Evolutionary conservation across 2,888 invertebrate genomes (phyloP).

Genomic region (Chymomyza procnemis): DNA sequence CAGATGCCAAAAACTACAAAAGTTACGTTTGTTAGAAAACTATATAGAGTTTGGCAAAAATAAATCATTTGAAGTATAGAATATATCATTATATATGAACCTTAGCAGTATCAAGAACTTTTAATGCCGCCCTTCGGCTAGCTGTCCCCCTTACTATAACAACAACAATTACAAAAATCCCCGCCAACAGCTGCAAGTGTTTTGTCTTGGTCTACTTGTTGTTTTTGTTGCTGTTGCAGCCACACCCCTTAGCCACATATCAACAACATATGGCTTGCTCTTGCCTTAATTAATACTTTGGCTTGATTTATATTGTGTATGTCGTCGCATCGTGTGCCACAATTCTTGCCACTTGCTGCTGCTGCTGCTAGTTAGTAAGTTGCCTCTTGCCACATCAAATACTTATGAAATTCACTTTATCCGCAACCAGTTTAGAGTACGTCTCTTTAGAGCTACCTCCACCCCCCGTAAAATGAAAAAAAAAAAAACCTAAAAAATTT

Average conservation of each 20-base stretch:
- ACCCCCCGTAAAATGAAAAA: not conserved
- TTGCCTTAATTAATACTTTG: slow-evolving; percentile 59
- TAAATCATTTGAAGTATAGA: too few relatives aligned
- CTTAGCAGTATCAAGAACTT: too few relatives aligned
- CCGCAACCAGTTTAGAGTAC: not conserved
- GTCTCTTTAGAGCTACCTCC: not conserved
- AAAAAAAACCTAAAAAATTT: not conserved
- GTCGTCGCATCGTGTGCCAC: slow-evolving; percentile 29
- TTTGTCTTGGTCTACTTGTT: slow-evolving; percentile 29
- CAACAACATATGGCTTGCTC: slow-evolving; percentile 58
- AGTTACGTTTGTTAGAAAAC: too few relatives aligned
- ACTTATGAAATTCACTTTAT: not conserved
- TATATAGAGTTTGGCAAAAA: too few relatives aligned
- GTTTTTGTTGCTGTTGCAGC: not conserved
- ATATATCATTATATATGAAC: too few relatives aligned
- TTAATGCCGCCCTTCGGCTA: too few relatives aligned
- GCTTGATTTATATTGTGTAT: slow-evolving; percentile 49
- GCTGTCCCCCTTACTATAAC: slow-evolving; percentile 6
- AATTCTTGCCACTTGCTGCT: slow-evolving; percentile 31
- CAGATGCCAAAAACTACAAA: too few relatives aligned
- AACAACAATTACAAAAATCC: slow-evolving; percentile 8
- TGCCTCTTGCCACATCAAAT: not conserved
- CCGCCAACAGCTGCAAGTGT: slow-evolving; percentile 65
- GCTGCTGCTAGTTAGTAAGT: not conserved
- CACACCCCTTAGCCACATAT: slow-evolving; percentile 4